Evolutionary conservation across 2,113 vertebrate genomes (phyloP).

Genomic region (Zootoca vivipara): DNA sequence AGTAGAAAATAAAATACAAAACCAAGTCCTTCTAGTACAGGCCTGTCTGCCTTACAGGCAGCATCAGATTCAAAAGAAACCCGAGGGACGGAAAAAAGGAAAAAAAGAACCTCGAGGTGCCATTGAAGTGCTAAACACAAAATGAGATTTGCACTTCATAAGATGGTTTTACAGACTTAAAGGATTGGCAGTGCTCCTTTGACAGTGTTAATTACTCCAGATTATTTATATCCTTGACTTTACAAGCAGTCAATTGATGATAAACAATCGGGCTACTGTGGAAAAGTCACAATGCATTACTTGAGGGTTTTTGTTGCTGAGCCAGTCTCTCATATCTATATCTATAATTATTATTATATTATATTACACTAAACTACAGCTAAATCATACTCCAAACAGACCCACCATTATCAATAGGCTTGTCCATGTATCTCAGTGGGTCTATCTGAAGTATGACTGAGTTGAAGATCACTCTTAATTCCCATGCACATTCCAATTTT

Average conservation of each 20-base stretch:
- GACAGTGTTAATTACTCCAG: constrained; percentile 25
- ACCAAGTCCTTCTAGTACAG: background rate
- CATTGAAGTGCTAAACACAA: background rate
- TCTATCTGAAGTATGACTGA: too few species aligned
- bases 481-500: background rate
- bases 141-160: constrained; percentile 8
- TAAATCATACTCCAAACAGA: too few species aligned
- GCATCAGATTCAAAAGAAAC: background rate
- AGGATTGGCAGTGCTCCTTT: constrained; percentile 15
- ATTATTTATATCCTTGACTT: constrained; percentile 32
- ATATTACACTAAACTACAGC: background rate
- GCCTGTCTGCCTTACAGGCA: background rate
- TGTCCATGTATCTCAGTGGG: too few species aligned
- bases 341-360: too few species aligned
- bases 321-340: too few species aligned
- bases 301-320: background rate
- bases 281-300: background rate
- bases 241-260: constrained; percentile 19
- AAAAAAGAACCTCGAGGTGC: background rate
- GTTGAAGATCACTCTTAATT: background rate
- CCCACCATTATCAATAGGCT: too few species aligned
- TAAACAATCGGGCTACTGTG: background rate
- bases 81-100: background rate
- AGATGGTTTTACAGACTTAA: constrained; percentile 16
- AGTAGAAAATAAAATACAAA: background rate